Evolutionary conservation across 2,797 vertebrate species (phyloP).

Genomic region (Passerculus sandwichensis): DNA sequence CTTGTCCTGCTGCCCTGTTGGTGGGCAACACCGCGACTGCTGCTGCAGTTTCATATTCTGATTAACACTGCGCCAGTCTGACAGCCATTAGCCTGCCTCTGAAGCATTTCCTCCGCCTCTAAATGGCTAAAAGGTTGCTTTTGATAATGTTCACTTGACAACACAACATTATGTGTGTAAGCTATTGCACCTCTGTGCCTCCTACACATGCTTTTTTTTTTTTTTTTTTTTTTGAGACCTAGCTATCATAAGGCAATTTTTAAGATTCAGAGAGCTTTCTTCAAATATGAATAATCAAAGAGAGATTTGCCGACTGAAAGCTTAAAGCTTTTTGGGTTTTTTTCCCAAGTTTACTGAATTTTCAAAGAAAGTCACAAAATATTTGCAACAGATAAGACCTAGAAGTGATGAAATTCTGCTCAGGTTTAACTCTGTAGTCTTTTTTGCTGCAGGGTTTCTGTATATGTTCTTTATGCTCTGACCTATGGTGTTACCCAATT

Average conservation of each 20-base stretch:
- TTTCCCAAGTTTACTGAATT: not conserved
- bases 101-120: not conserved
- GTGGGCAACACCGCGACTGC: not conserved
- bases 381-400: not conserved
- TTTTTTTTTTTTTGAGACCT: not conserved
- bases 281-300: constrained; percentile 6
- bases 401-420: not conserved
- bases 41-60: not conserved
- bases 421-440: not conserved
- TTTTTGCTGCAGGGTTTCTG: not conserved
- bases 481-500: not conserved
- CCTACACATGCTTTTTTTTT: not conserved
- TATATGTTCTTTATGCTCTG: not conserved
- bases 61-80: not conserved
- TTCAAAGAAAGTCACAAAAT: not conserved
- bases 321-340: not conserved
- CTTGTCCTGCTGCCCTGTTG: not conserved
- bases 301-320: not conserved
- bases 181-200: not conserved
- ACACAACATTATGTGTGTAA: not conserved
- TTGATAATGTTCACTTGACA: constrained; percentile 37
- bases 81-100: constrained; percentile 25
- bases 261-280: constrained; percentile 2
- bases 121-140: constrained; percentile 21
- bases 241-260: not conserved